Percentiles rank a stretch among this genome's conserved stretches.
These are phyloP conservation scores for Dryomyza anilis DNA, from an alignment of 2,888 invertebrate species.

Conservation along the genomic window DNA sequence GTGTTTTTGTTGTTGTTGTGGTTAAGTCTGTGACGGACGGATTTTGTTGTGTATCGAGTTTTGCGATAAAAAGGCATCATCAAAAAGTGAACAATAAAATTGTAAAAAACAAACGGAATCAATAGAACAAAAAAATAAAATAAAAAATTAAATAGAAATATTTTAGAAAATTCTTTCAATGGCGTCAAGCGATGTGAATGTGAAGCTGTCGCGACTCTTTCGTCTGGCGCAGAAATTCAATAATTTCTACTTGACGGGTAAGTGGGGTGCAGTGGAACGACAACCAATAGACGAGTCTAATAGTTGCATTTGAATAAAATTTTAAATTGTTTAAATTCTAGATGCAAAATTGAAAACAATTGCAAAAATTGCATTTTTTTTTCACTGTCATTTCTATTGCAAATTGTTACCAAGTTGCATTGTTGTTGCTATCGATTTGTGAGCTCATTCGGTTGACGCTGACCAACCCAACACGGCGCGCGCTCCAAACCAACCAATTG, in stretches of 20 bases:
- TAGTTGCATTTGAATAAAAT: no score
- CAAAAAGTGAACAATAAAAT: neutral
- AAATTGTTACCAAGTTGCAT: neutral
- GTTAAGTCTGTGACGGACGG: neutral
- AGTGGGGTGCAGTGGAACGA: no score
- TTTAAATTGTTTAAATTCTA: no score
- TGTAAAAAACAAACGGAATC: neutral
- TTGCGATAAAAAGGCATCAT: neutral
- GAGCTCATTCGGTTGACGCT: neutral
- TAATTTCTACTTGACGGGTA: conserved; percentile 87
- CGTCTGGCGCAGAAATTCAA: conserved; percentile 87
- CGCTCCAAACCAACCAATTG: no score
- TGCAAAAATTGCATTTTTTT: neutral
- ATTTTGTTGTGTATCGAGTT: conserved; percentile 12
- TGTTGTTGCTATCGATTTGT: conserved; percentile 18
- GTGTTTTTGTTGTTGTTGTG: conserved; percentile 1
- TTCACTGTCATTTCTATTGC: neutral
- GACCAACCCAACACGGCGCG: no score
- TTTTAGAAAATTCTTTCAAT: conserved; percentile 40
- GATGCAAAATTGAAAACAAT: neutral
- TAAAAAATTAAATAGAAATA: conserved; percentile 4
- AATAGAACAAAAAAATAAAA: conserved; percentile 16
- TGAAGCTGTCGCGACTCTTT: conserved; percentile 70
- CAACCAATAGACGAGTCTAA: neutral
- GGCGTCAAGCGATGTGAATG: conserved; percentile 56